Evolutionary conservation across 2,797 vertebrate species (phyloP), one percentile per base, ranked within the genome.

Genomic region (Gila robusta): DNA sequence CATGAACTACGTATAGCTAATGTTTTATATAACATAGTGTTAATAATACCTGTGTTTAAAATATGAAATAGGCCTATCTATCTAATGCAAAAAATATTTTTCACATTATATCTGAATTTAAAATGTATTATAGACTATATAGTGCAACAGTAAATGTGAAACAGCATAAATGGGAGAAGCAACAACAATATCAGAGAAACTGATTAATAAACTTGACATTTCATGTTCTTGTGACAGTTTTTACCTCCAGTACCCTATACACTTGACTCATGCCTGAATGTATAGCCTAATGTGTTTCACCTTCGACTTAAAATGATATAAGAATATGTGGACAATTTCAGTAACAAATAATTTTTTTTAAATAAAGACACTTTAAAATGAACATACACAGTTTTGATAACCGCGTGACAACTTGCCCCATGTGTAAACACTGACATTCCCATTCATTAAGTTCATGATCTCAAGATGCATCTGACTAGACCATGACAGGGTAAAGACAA

Each of bases 321-420:
- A 28, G 2, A n/a, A 44, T 44, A 16, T 26, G n/a, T 49, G 23
- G 16, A 19, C n/a, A 26, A 62, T 14, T 26, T 14, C 12, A 26
- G 0, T 64, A 28, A 64, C 2, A 62, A 64, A 64, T 26, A 14
- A 5, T 11, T 8, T 56, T 9, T n/a, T 59, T 9, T 35, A 5
- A 6, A 5, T 64, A 5, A 3, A 32, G 26, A 7, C 17, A 37
- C 32, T 10, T 10, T 21, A 8, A 12, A 76, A 35, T 6, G 21
- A 4, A 37, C 49, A 37, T 37, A 37, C 16, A 35, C 16, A 23
- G 11, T 56, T 77, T n/a, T 23, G 3, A 32, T 12, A 59, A 59
- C 35, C 23, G 54, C 54, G 76, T 62, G 76, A 79, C 37, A 79
- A 62, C 77, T 79, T 79, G 56, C 35, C 54, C 54, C 37, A 16